A percentile compares a stretch with the other conserved stretches of the same genome.
Evolutionary conservation across 2,113 vertebrate species (phyloP).

Genomic region (Ceuthmochares aereus): DNA sequence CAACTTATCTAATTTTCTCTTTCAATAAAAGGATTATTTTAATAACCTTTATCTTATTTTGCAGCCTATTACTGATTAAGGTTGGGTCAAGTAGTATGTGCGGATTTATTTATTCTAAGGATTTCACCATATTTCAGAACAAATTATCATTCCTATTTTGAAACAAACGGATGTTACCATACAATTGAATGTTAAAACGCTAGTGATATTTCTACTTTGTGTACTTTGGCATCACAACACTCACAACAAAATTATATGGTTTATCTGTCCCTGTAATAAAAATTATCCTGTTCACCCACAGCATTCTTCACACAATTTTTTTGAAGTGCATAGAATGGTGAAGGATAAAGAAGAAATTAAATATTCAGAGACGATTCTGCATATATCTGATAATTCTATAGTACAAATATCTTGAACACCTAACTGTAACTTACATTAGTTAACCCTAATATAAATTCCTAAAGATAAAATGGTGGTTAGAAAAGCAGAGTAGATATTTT

Average conservation of each 20-base stretch:
- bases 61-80: conserved; percentile 48
- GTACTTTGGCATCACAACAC: conserved; percentile 30
- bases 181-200: neutral
- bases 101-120: conserved; percentile 39
- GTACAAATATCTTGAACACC: neutral
- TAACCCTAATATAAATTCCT: neutral
- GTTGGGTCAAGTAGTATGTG: conserved; percentile 20
- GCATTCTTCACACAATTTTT: neutral
- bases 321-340: neutral
- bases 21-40: conserved; percentile 76
- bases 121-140: conserved; percentile 34
- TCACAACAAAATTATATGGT: conserved; percentile 10
- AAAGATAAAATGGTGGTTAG: neutral
- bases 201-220: neutral
- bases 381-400: neutral
- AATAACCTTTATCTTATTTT: conserved; percentile 75
- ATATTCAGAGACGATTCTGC: neutral
- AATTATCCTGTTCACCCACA: neutral
- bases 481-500: neutral
- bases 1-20: conserved; percentile 79
- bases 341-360: neutral
- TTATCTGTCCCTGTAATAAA: neutral
- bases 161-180: neutral
- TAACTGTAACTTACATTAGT: neutral
- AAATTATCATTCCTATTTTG: conserved; percentile 13